Evolutionary conservation across 2,888 invertebrate genomes (phyloP), one percentile per base, ranked within the genome.

Genomic region (Synanthedon andrenaeformis): DNA sequence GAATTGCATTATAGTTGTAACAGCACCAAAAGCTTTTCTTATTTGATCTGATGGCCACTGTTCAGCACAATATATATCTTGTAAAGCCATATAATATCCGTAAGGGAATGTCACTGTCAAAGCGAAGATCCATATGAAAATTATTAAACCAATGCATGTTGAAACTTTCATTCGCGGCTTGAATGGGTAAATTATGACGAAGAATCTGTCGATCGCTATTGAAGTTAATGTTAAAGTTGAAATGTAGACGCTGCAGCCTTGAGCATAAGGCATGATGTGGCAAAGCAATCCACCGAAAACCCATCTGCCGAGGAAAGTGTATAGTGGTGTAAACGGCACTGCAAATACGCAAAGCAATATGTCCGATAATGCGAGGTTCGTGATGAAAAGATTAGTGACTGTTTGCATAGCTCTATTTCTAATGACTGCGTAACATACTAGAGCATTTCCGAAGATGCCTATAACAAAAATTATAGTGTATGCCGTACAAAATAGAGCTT

Each of bases 371-470:
- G 96, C 96, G 62, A 97, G 88, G 80, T 96, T 97, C 65, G 94
- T 93, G 80, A 97, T 97, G 86, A 96, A 96, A 57, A 95, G 90
- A 82, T 97, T 96, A 59, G 96, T 97, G 60, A 96, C 96, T 0
- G 96, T 95, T 82, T 96, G 96, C 96, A 97, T 96, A 58, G 93
- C 91, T 66, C 92, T 91, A 76, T 96, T 96, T 51, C 94, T 89
- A 56, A 92, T 90, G 11, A 97, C 96, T 8, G 96, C 95, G 75
- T 93, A 96, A 66, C 95, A 94, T 52, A 96, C 96, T 54, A 96
- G 82, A n/a, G 91, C 91, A 70, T 96, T 96, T 1, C 96, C 96
- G 65, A 92, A 92, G 41, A 95, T 85, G 3, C 96, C 96, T 19
- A 95, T 86, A 5, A 93, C 82, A 72, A 96, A 96, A 61, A 97